phyloP scores from a whole-genome alignment of 2,888 invertebrate genomes.

The Tortrix viridana region DNA sequence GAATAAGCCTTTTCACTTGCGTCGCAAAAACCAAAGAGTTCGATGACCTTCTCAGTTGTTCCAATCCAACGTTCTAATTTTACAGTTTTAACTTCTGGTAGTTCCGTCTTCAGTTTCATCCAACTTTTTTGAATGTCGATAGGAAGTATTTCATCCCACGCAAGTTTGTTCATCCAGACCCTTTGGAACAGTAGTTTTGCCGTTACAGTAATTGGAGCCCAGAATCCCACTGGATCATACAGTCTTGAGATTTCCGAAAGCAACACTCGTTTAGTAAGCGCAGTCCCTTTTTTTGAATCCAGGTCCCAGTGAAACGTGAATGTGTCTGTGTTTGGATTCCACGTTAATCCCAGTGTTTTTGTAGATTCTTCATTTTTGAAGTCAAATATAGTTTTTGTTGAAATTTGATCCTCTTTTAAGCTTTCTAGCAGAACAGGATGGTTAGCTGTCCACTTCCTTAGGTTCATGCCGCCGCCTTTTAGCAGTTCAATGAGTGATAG shows the following conservation, averaged over 20 bases:
- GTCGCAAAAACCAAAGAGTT: constrained; percentile 42
- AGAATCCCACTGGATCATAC: constrained; percentile 9
- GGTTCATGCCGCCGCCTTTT: background rate
- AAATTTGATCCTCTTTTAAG: background rate
- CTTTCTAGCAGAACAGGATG: background rate
- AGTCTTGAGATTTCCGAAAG: constrained; percentile 35
- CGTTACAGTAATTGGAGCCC: constrained; percentile 14
- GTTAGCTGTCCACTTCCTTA: constrained; percentile 5
- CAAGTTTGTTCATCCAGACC: constrained; percentile 34
- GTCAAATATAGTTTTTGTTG: background rate
- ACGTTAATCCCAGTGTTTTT: constrained; percentile 6
- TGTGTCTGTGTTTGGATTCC: constrained; percentile 10
- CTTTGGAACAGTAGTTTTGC: constrained; percentile 40
- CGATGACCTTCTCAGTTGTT: constrained; percentile 20
- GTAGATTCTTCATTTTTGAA: constrained; percentile 5
- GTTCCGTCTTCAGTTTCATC: constrained; percentile 18
- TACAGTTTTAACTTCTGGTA: constrained; percentile 5
- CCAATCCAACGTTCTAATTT: constrained; percentile 35
- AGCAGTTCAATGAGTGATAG: background rate
- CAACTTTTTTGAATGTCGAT: constrained; percentile 22
- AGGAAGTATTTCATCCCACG: constrained; percentile 38
- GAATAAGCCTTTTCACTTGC: constrained; percentile 42
- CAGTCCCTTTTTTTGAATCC: background rate
- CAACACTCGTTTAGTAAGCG: constrained; percentile 33
- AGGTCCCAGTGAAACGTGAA: constrained; percentile 38